A percentile compares a stretch with the other conserved stretches of the same genome.
Evolutionary conservation across 2,113 vertebrate species (phyloP).

Genomic region (Neolamprologus devosi): DNA sequence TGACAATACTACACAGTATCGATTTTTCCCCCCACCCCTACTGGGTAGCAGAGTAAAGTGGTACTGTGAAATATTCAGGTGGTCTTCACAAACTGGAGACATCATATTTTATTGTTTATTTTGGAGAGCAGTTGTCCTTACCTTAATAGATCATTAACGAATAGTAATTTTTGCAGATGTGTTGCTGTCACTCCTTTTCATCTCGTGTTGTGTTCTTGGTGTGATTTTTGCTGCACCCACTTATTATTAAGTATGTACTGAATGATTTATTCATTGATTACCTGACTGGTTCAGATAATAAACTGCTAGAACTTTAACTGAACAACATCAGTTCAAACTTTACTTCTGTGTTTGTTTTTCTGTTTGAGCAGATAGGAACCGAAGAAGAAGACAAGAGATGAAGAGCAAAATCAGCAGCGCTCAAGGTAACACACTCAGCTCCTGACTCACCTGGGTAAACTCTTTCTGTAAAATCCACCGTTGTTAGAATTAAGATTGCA

Average conservation of each 20-base stretch:
- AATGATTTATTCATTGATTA: not conserved
- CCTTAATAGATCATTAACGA: not conserved
- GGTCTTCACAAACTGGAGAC: not conserved
- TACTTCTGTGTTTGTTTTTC: not conserved
- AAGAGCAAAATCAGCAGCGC: constrained; percentile 50
- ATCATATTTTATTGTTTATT: not conserved
- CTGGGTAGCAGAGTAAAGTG: not conserved
- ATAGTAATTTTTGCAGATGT: not conserved
- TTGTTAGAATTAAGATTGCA: not conserved
- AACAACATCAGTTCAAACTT: too few relatives aligned
- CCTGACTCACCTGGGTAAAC: not conserved
- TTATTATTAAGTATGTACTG: not conserved
- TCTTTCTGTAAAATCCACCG: not conserved
- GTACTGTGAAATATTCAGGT: not conserved
- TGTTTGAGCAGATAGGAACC: not conserved
- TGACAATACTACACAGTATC: rapidly evolving
- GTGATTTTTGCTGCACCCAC: not conserved
- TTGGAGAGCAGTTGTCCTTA: not conserved
- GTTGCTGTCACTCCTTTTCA: not conserved
- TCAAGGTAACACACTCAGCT: constrained; percentile 21
- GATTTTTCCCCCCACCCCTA: too few relatives aligned
- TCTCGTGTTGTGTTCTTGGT: not conserved
- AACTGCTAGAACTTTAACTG: not conserved
- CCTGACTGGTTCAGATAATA: not conserved
- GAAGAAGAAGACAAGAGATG: constrained; percentile 26